phyloP scores from a whole-genome alignment of 2,888 invertebrate genomes.

The Meliscaeva auricollis region DNA sequence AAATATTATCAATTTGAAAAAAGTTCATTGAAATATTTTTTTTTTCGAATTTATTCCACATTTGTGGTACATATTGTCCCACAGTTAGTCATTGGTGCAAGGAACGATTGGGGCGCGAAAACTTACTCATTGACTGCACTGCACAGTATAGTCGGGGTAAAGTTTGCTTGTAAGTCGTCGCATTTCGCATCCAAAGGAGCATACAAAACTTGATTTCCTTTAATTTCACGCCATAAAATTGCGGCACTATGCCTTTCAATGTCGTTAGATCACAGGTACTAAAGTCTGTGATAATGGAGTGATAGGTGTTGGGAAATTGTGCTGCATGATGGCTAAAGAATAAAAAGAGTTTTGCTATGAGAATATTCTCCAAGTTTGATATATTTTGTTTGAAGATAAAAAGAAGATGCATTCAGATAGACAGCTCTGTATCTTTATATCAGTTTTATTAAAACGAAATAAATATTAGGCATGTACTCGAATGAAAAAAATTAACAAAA shows the following conservation, averaged over 20 bases:
- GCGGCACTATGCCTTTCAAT: constrained; percentile 14
- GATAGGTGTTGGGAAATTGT: constrained; percentile 2
- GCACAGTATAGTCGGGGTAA: not conserved
- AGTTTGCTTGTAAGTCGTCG: constrained; percentile 35
- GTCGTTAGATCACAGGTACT: constrained; percentile 38
- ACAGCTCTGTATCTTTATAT: too few species aligned
- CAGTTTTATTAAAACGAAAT: too few species aligned
- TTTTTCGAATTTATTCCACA: not conserved
- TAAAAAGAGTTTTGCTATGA: not conserved
- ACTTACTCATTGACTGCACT: not conserved
- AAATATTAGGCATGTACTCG: too few species aligned
- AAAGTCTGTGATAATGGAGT: constrained; percentile 21
- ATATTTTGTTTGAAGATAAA: not conserved
- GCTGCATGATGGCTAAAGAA: not conserved
- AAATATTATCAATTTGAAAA: too few species aligned
- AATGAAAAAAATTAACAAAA: too few species aligned
- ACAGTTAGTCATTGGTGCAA: not conserved
- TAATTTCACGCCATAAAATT: constrained; percentile 61
- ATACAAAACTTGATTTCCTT: constrained; percentile 61
- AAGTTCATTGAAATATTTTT: too few species aligned
- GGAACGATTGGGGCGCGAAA: constrained; percentile 13
- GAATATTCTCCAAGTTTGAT: not conserved
- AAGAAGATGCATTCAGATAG: too few species aligned
- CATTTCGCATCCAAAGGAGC: constrained; percentile 27
- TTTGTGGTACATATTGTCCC: not conserved